Conservation (phyloP, 2,113 vertebrate species). For the Cryptoleucopteryx plumbea region DNA sequence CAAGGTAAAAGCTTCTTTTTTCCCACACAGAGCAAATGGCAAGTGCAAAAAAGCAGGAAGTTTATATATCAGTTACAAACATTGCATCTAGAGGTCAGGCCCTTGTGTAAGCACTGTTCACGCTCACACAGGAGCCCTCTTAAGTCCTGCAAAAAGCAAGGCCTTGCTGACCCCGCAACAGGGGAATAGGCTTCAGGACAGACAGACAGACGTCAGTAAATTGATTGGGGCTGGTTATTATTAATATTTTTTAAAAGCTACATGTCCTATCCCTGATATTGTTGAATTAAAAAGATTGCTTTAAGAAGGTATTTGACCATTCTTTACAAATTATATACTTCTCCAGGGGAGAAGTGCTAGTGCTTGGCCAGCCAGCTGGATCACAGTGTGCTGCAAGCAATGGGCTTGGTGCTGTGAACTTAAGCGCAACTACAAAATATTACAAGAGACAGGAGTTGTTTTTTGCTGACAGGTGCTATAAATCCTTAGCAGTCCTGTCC, state of each 20-base stretch:
- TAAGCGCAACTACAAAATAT: background rate
- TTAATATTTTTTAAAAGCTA: background rate
- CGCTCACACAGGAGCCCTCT: rapidly evolving
- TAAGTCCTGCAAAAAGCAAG: background rate
- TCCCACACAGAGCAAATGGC: background rate
- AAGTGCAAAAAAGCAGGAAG: background rate
- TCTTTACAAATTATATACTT: background rate
- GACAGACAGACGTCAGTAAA: background rate
- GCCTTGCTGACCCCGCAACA: rapidly evolving
- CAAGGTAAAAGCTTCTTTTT: background rate
- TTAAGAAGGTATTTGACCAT: background rate
- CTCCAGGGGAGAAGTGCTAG: background rate
- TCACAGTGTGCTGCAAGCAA: background rate
- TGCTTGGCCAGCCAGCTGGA: background rate
- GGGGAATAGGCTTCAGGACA: background rate
- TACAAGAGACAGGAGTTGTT: background rate
- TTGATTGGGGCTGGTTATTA: background rate
- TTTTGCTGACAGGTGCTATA: background rate
- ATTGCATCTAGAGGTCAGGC: background rate
- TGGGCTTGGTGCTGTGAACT: background rate
- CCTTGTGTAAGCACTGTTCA: background rate
- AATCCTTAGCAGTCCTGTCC: background rate
- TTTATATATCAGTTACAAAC: background rate
- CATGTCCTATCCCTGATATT: background rate
- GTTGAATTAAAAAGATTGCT: background rate